Percentiles rank a stretch among this genome's conserved stretches.
Evolutionary conservation across 2,888 invertebrate genomes (phyloP).

Genomic region (Kuschelorhynchus macadamiae): DNA sequence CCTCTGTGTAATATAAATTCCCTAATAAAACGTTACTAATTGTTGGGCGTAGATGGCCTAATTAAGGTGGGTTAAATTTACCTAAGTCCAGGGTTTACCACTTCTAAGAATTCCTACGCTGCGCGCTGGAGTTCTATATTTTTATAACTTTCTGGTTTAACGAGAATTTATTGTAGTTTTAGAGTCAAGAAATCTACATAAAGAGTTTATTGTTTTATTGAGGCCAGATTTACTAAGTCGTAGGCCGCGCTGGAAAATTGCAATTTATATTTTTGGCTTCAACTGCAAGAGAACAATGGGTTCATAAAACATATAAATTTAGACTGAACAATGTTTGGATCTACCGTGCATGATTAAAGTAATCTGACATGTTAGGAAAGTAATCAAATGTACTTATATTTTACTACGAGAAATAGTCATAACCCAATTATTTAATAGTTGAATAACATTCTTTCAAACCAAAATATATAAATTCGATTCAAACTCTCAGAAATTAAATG

Average conservation of each 20-base stretch:
- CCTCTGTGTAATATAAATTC: no score
- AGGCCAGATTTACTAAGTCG: constrained; percentile 21
- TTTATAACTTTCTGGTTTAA: constrained; percentile 36
- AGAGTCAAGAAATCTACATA: constrained; percentile 22
- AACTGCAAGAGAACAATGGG: constrained; percentile 19
- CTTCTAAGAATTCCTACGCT: constrained; percentile 21
- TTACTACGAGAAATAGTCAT: no score
- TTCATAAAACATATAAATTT: constrained; percentile 8
- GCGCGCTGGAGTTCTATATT: constrained; percentile 20
- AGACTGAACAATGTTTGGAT: neutral
- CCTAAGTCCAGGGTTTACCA: constrained; percentile 12
- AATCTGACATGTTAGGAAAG: no score
- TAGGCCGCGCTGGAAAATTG: constrained; percentile 42
- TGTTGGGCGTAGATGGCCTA: no score
- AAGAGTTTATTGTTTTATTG: constrained; percentile 33
- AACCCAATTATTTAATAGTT: no score
- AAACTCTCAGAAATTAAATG: no score
- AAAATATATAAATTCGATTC: no score
- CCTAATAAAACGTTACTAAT: no score
- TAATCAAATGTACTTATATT: no score
- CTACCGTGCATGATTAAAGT: neutral
- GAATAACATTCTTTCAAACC: no score
- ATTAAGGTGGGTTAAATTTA: no score
- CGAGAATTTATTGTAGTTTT: constrained; percentile 37
- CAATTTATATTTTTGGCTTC: constrained; percentile 42